Base-by-base conservation (phyloP, 1,140 invertebrate species). In the Globodera rostochiensis region DNA sequence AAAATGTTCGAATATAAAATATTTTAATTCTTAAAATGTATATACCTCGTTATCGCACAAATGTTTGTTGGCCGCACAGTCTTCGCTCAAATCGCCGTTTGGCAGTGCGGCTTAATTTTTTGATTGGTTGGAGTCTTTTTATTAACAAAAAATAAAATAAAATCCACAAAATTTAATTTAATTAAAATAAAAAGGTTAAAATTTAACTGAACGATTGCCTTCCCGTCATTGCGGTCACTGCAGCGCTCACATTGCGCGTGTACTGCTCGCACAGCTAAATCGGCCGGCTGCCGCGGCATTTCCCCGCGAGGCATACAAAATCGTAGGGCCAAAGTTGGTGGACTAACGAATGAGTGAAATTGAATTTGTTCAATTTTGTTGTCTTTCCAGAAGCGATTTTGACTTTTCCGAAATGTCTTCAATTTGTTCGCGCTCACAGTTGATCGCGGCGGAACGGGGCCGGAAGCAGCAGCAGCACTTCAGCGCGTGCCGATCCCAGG, bases 341-440 rank as follows among this genome's bases (percentile, higher is more conserved):
- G 36, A 25, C 21, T 25, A 47, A 67, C 6, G 6, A 36, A 36
- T 3, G 36, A 36, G 36, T 36, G 36, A 36, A 36, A 3, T 25
- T 13, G 53, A 50, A 66, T 49, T 47, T 25, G 13, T 19, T 21
- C 11, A 45, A 6, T 64, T 19, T 36, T 25, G 49, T 46, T 57
- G 25, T 15, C 19, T 47, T n/a, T 69, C 36, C 13, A n/a, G 64
- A 6, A 77, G 46, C 19, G 21, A 77, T 3, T 67, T 69, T 9
- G 64, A 78, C 66, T 9, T 69, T 8, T 78, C 77, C 25, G 77
- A 78, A 49, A 66, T 50, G n/a, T 78, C 77, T 49, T 78, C 77
- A 6, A 49, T 69, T 25, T 78, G 77, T 70, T 71, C 69, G 19
- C 57, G 57, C 13, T 19, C 57, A 19, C 57, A 64, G 19, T 5